These are phyloP conservation scores for Eurosta solidaginis DNA, from an alignment of 1,140 invertebrate species.

Conservation along the genomic window DNA sequence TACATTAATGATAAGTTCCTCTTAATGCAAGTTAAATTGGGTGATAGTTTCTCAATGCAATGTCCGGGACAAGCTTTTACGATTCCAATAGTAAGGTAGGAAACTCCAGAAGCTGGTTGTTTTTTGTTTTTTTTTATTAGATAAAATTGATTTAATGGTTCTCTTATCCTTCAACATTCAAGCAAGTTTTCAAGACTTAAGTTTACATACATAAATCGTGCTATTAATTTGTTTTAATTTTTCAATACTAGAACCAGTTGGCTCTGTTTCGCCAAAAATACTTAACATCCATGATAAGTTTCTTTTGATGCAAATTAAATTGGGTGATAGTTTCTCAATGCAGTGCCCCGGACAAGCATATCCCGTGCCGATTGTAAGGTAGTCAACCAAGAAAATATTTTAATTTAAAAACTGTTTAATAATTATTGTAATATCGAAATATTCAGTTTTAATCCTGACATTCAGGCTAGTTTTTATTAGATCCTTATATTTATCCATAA, in stretches of 20 bases:
- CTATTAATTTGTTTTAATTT: constrained; percentile 7
- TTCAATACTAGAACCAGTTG: constrained; percentile 42
- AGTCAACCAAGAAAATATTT: constrained; percentile 45
- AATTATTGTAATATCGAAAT: neutral
- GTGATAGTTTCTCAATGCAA: constrained; percentile 64
- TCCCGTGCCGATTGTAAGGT: constrained; percentile 70
- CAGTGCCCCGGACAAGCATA: constrained; percentile 71
- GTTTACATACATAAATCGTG: neutral
- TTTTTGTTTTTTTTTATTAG: no score
- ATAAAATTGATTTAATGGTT: no score
- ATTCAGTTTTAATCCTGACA: neutral
- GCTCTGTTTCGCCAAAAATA: constrained; percentile 61
- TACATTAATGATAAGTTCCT: constrained; percentile 63
- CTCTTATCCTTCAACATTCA: neutral
- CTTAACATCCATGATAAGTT: constrained; percentile 62
- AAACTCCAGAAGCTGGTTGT: no score
- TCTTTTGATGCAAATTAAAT: constrained; percentile 63
- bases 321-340: constrained; percentile 65
- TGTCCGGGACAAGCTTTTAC: constrained; percentile 73
- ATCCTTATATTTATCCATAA: neutral
- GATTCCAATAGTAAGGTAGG: constrained; percentile 69
- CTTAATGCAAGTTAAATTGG: constrained; percentile 62
- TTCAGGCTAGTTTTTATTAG: neutral
- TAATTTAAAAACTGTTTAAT: no score
- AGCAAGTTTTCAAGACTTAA: neutral